Evolutionary conservation across 2,113 vertebrate genomes (phyloP).

Genomic region (Colaptes auratus): DNA sequence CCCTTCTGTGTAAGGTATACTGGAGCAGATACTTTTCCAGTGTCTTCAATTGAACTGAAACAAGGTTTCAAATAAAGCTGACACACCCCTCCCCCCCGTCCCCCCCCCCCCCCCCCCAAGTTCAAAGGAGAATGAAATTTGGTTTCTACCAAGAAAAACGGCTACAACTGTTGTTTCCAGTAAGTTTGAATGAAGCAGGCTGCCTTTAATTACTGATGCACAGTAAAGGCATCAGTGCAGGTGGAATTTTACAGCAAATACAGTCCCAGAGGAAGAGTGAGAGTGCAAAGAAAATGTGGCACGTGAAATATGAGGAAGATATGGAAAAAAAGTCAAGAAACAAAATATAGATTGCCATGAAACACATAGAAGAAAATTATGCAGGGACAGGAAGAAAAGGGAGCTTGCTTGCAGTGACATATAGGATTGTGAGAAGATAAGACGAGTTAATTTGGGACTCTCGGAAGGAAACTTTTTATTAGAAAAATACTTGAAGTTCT

Average conservation of each 20-base stretch:
- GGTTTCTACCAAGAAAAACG: background rate
- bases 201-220: background rate
- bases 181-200: background rate
- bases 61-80: background rate
- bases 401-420: background rate
- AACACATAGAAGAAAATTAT: background rate
- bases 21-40: background rate
- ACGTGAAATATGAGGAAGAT: fast-evolving
- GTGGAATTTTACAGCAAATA: background rate
- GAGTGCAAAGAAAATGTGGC: background rate
- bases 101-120: no score
- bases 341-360: background rate
- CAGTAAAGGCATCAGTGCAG: background rate
- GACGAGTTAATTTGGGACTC: background rate
- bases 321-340: background rate
- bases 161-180: background rate
- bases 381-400: background rate
- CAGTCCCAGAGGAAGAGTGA: background rate
- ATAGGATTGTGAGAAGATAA: background rate
- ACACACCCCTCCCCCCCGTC: no score
- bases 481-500: background rate
- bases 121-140: background rate
- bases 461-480: background rate
- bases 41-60: background rate
- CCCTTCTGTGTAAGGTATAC: background rate